Evolutionary conservation across 1,140 invertebrate genomes (phyloP), one percentile per base, ranked within the genome.

Genomic region (Diplogasteroides magnus): DNA sequence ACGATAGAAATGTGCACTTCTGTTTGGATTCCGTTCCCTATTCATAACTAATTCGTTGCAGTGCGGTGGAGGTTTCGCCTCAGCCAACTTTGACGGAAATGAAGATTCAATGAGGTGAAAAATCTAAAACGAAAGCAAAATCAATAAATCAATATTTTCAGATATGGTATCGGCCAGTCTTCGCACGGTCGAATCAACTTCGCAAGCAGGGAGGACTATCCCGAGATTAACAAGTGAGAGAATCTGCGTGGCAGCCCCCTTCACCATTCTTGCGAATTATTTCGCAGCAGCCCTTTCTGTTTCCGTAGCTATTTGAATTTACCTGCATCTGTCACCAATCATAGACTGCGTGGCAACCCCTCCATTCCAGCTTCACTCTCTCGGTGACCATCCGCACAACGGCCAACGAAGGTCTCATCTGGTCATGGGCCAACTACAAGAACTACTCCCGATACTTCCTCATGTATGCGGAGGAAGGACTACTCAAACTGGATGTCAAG

Each of bases 361-460:
- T 15, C 61, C 31, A 60, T 73, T 77, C 61, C 61, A 79, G 78
- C 23, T 81, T 82, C 72, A 75, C 66, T 27, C 14, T 80, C 13
- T 31, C 66, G 13, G 69, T 80, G 23, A 28, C 57, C n/a, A 61
- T 80, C 28, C 62, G 68, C 58, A 82, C 79, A 1, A 56, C 57
- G 19, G 31, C 75, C 32, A 23, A 60, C 6, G 72, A 80, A 56
- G 78, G 78, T 37, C 72, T 82, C 61, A 57, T 82, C 11, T 82
- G 80, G 80, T 63, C 67, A 14, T 82, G 80, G 80, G 78, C 81
- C 29, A 81, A 71, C 62, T 82, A 82, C 76, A 77, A 77, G 64
- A 79, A 83, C 57, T 78, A 72, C 67, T 77, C 71, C n/a, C 70
- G 77, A n/a, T 82, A 82, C 67, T 80, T 80, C 66, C 71, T 75